Base-by-base conservation (phyloP, 2,113 vertebrate species). In the Formicarius rufipectus region DNA sequence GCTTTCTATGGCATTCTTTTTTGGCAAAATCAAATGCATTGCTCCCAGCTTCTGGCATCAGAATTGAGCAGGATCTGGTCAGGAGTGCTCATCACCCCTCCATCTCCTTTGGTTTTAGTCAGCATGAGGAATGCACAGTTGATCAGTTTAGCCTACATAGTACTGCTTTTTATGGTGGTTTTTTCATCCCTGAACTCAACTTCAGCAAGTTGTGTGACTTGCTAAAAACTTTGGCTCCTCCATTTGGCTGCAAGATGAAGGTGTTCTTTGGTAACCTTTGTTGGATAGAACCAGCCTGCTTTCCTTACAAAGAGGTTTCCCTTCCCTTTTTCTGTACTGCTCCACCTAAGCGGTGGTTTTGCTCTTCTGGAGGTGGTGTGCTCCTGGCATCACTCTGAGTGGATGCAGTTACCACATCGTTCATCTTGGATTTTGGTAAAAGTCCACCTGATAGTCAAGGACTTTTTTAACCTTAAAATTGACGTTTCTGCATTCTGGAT, bases 321-420 rank as follows among this genome's bases (percentile, higher is more conserved):
- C 30, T 64, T 69, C 78, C 15, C 15, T 52, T 49, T 68, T 62
- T 68, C 81, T 75, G 12, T 39, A 17, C 24, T 6, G 5, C 22
- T 86, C 7, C 37, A 37, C 20, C 15, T 31, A 15, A 58, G 73
- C 3, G 6, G 45, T 22, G 40, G 20, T 23, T 88, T 60, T 7
- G 40, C 22, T 63, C 35, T 44, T 47, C 79, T 66, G 52, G 47
- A 84, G 58, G n/a, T 19, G 33, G 8, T 17, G 24, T 33, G 31
- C 1, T 87, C 47, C 69, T 52, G 39, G 20, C 49, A 82, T 42
- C 18, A 78, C 60, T 33, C 68, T 21, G 39, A 18, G 55, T 28
- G 42, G 53, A 33, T 71, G 39, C 4, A 2, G 22, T 58, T 23
- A 44, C n/a, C 9, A 37, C 55, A 30, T n/a, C 0, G 0, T 27